These are phyloP conservation scores for Microdon myrmicae DNA, from an alignment of 2,888 invertebrate species.

Conservation along the genomic window DNA sequence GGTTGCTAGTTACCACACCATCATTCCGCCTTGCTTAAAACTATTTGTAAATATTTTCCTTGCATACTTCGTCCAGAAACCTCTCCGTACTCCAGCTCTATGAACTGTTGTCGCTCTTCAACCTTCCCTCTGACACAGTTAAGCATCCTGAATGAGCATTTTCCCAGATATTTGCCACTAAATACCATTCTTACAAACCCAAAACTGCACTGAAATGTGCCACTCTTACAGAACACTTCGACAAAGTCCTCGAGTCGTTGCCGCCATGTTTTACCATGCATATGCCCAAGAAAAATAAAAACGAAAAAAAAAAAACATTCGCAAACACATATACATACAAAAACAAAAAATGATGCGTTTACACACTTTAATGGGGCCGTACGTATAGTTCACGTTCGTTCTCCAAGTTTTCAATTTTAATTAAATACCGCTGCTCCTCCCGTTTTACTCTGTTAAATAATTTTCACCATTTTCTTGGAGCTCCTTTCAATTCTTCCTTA, in stretches of 20 bases:
- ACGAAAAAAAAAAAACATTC: too few relatives aligned
- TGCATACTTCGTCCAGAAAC: too few relatives aligned
- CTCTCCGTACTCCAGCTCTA: too few relatives aligned
- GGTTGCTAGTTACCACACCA: too few relatives aligned
- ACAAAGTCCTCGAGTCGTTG: slow-evolving; percentile 14
- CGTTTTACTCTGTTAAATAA: slow-evolving; percentile 19
- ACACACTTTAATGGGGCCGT: too few relatives aligned
- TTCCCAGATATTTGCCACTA: slow-evolving; percentile 21
- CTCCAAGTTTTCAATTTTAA: slow-evolving; percentile 27
- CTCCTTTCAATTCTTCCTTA: slow-evolving; percentile 1
- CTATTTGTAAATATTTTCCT: too few relatives aligned
- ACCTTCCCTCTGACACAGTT: slow-evolving; percentile 34
- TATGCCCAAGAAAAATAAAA: slow-evolving; percentile 12
- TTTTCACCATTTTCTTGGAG: background rate
- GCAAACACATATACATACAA: too few relatives aligned
- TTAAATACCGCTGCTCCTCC: slow-evolving; percentile 39
- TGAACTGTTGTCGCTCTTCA: too few relatives aligned
- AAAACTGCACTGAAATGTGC: slow-evolving; percentile 28
- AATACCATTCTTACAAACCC: slow-evolving; percentile 29
- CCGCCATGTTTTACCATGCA: background rate
- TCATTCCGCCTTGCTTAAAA: too few relatives aligned
- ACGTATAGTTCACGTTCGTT: too few relatives aligned
- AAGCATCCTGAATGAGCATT: slow-evolving; percentile 1
- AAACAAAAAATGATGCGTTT: too few relatives aligned
- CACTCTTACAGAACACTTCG: slow-evolving; percentile 12